These are phyloP conservation scores for Cacoxenus indagator DNA, from an alignment of 2,888 invertebrate species.

Conservation along the genomic window DNA sequence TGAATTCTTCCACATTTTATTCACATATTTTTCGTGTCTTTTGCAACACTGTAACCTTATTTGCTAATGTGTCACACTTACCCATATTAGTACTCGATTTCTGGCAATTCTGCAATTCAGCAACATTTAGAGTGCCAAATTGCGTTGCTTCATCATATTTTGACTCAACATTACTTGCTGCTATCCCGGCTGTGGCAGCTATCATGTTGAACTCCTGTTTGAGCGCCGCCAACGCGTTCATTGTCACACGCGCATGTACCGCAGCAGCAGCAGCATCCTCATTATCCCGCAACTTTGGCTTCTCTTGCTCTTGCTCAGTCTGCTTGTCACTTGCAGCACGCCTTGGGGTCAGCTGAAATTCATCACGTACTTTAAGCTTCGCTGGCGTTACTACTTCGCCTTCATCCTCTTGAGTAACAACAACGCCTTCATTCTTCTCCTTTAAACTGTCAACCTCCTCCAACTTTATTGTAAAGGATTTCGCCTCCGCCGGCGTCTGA, in stretches of 20 bases:
- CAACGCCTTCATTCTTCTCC: constrained; percentile 15
- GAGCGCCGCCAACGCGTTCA: neutral
- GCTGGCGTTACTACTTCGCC: constrained; percentile 17
- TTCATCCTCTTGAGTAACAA: too few relatives aligned
- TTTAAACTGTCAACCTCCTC: constrained; percentile 31
- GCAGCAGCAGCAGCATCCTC: neutral
- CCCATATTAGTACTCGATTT: neutral
- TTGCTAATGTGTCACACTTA: neutral
- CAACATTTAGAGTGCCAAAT: constrained; percentile 24
- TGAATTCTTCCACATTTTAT: neutral
- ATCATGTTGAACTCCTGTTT: constrained; percentile 8
- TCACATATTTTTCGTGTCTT: neutral
- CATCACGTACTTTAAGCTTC: constrained; percentile 48
- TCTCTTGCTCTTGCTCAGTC: constrained; percentile 49
- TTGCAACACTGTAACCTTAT: neutral
- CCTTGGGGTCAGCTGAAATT: constrained; percentile 39
- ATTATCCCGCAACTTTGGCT: neutral
- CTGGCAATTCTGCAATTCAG: neutral
- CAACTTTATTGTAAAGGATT: constrained; percentile 37
- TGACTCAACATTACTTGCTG: neutral
- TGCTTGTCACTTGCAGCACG: constrained; percentile 39
- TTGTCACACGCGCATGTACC: neutral
- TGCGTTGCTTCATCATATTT: neutral
- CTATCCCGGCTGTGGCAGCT: neutral
- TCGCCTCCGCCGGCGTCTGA: constrained; percentile 27